A percentile compares a stretch with the other conserved stretches of the same genome.
phyloP scores from a whole-genome alignment of 2,113 vertebrate genomes.

The Phoxinus phoxinus region DNA sequence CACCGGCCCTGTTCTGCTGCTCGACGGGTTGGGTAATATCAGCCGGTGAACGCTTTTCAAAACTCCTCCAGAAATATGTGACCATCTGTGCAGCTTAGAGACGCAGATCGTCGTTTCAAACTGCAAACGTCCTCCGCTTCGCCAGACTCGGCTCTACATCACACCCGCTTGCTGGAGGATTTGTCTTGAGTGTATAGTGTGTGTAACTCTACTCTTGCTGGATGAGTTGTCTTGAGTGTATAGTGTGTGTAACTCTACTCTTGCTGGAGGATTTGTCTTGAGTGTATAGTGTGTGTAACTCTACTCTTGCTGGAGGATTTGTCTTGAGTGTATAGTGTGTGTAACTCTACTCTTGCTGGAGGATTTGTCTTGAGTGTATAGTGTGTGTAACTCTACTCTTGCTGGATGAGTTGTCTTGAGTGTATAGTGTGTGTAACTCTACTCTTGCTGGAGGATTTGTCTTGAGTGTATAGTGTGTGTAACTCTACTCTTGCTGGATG shows the following conservation, averaged over 20 bases:
- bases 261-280: not conserved
- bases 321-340: not conserved
- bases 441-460: not conserved
- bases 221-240: not conserved
- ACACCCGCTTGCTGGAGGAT: not conserved
- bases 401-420: not conserved
- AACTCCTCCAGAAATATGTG: not conserved
- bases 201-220: not conserved
- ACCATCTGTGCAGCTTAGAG: not conserved
- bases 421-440: not conserved
- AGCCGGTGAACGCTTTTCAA: not conserved
- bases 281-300: not conserved
- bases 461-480: not conserved
- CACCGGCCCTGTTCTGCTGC: no score
- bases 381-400: not conserved
- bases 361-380: not conserved
- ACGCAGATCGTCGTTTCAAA: not conserved
- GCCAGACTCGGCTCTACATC: not conserved
- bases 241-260: not conserved
- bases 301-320: not conserved
- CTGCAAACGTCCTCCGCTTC: not conserved
- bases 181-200: not conserved
- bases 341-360: not conserved
- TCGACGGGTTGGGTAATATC: not conserved
- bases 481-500: not conserved